Percentiles rank a stretch among this genome's conserved stretches.
These are phyloP conservation scores for Sebastes steindachneri DNA, from an alignment of 2,797 vertebrate species.

Conservation along the genomic window DNA sequence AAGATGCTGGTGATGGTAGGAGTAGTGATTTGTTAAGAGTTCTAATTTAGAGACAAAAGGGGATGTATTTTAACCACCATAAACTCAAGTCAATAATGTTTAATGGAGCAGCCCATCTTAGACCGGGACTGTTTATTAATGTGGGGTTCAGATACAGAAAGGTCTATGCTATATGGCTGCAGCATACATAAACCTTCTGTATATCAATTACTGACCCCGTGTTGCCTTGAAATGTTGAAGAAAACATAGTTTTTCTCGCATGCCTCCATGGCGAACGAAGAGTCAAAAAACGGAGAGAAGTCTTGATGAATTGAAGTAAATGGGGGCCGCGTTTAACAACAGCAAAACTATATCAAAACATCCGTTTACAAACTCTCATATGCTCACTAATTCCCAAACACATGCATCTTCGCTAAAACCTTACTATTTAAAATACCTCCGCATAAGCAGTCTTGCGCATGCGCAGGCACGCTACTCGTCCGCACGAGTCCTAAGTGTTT, in stretches of 20 bases:
- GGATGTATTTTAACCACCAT: constrained; percentile 27
- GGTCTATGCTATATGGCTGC: not conserved
- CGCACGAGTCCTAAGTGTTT: not conserved
- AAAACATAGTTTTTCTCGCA: too few species aligned
- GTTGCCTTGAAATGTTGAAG: too few species aligned
- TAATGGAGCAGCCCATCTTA: constrained; percentile 5
- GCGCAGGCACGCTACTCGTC: too few species aligned
- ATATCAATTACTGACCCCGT: too few species aligned
- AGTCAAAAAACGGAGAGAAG: not conserved
- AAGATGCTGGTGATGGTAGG: constrained; percentile 39
- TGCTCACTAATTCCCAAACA: not conserved
- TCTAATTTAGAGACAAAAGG: constrained; percentile 26
- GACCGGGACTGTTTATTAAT: not conserved
- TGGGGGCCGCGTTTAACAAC: not conserved
- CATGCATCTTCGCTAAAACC: not conserved
- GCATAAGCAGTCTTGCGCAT: too few species aligned
- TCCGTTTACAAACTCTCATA: not conserved
- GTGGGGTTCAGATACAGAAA: not conserved
- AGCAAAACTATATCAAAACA: not conserved
- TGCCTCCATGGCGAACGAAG: too few species aligned
- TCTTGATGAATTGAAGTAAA: not conserved
- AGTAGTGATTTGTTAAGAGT: constrained; percentile 51
- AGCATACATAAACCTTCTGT: not conserved
- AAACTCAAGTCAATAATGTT: constrained; percentile 14
- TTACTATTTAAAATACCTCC: too few species aligned